These are phyloP conservation scores for Bungarus multicinctus DNA, from an alignment of 2,113 vertebrate species.

Conservation along the genomic window DNA sequence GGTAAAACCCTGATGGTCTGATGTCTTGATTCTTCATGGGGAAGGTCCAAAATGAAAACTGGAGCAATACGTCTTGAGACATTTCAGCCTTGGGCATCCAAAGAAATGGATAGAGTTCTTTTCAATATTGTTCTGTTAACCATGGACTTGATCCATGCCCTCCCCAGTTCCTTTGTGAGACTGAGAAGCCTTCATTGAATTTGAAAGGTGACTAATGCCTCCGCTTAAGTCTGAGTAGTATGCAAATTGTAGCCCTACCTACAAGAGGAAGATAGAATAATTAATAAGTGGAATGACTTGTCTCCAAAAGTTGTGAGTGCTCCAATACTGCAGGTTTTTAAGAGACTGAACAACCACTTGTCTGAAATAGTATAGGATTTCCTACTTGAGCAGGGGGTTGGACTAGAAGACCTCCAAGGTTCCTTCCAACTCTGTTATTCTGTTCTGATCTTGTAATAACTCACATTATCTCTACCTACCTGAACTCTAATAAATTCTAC, in stretches of 20 bases:
- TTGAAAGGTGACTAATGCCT: background rate
- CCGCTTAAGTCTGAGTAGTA: background rate
- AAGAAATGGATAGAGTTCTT: background rate
- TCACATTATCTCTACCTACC: background rate
- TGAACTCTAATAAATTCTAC: background rate
- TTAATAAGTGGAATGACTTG: background rate
- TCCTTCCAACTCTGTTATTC: background rate
- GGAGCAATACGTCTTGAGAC: background rate
- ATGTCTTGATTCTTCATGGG: background rate
- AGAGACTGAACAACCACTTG: background rate
- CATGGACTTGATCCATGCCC: background rate
- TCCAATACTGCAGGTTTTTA: background rate
- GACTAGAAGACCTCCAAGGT: background rate
- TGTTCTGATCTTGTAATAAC: background rate
- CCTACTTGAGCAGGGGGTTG: background rate
- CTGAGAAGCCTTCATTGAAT: background rate
- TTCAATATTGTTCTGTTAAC: background rate
- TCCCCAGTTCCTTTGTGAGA: background rate
- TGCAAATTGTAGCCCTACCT: background rate
- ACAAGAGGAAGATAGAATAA: background rate
- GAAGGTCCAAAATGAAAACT: background rate
- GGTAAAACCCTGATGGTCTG: background rate
- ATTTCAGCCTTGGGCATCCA: background rate
- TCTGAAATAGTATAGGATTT: background rate
- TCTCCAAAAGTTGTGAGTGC: background rate